Evolutionary conservation across 2,113 vertebrate genomes (phyloP).

Genomic region (Myotis lucifugus): DNA sequence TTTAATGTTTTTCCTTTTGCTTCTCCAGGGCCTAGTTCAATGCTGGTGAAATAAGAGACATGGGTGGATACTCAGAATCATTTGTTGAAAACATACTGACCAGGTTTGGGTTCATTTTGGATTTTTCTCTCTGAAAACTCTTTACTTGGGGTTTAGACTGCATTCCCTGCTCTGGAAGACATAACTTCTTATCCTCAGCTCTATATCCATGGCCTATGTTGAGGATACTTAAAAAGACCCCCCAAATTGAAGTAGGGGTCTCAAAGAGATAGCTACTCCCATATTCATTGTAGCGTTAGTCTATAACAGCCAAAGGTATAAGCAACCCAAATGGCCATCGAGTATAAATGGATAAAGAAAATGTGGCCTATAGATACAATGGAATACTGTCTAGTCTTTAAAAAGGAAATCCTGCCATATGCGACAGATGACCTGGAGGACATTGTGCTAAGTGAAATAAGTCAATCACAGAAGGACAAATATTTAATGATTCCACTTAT

Average conservation of each 20-base stretch:
- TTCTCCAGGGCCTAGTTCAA: not conserved
- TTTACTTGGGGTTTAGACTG: not conserved
- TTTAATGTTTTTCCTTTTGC: not conserved
- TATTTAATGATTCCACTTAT: not conserved
- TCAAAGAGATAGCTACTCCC: not conserved
- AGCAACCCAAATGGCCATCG: not conserved
- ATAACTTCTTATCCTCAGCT: not conserved
- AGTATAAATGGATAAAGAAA: not conserved
- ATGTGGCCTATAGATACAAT: not conserved
- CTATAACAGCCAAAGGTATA: not conserved
- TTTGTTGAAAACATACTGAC: not conserved
- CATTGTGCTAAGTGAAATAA: not conserved
- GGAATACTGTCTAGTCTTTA: not conserved
- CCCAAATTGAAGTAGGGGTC: not conserved
- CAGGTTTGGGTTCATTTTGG: not conserved
- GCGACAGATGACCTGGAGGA: not conserved
- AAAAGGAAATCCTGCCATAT: not conserved
- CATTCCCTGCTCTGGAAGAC: not conserved
- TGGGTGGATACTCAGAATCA: not conserved
- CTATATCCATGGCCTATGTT: not conserved
- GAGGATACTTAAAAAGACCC: not conserved
- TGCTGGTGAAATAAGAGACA: too few species aligned
- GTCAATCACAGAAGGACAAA: not conserved
- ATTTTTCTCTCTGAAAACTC: not conserved
- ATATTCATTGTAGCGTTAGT: not conserved